Percentiles rank a stretch among this genome's conserved stretches.
Conservation (phyloP, 2,113 vertebrate species). For the Neolamprologus variostigma region DNA sequence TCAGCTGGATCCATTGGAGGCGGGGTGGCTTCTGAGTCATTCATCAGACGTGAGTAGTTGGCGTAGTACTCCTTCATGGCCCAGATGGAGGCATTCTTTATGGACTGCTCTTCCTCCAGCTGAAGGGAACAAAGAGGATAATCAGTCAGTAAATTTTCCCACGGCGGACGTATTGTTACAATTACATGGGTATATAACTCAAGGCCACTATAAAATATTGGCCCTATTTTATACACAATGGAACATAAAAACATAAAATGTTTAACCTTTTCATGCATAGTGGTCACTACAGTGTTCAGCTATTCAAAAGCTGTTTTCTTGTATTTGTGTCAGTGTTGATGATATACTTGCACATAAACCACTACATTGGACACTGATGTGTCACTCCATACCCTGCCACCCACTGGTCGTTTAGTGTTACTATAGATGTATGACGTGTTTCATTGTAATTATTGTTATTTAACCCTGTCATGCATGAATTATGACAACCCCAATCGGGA, state of each 20-base stretch:
- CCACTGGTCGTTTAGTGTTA: background rate
- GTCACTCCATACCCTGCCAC: background rate
- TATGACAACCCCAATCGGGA: background rate
- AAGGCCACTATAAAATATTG: background rate
- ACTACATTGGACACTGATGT: background rate
- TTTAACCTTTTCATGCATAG: background rate
- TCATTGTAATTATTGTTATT: background rate
- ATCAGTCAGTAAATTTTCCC: background rate
- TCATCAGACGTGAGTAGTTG: constrained; percentile 60
- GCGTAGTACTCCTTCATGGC: constrained; percentile 80
- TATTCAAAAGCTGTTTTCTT: background rate
- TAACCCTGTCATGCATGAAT: background rate
- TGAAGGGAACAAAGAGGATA: constrained; percentile 33
- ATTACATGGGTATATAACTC: background rate
- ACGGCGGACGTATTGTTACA: background rate
- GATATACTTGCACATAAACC: background rate
- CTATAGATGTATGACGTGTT: background rate
- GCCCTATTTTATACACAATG: background rate
- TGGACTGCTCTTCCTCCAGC: constrained; percentile 79
- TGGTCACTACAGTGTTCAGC: background rate
- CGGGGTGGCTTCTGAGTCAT: constrained; percentile 62
- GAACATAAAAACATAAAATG: background rate
- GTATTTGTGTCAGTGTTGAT: background rate
- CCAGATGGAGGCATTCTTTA: constrained; percentile 86
- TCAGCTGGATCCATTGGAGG: constrained; percentile 83